Base-by-base conservation (phyloP, 2,113 vertebrate species). In the Scomber scombrus region DNA sequence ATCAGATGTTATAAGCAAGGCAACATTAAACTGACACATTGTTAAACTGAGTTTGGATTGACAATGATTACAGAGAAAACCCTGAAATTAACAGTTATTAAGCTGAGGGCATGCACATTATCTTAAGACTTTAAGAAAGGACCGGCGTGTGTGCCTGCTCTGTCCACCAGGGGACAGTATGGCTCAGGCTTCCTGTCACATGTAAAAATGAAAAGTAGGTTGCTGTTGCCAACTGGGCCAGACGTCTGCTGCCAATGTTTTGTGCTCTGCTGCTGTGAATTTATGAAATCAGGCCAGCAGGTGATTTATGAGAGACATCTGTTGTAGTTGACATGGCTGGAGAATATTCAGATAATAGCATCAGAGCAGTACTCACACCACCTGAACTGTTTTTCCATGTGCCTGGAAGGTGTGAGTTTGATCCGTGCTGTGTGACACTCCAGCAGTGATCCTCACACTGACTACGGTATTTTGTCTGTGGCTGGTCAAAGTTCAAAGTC, bases 81-180 rank as follows among this genome's bases (percentile, higher is more conserved):
- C 34, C 34, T 40, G 34, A 40, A 9, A 40, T 40, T 8, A 40
- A 63, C 23, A 66, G 14, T 64, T 16, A 29, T 47, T 47, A 14
- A 18, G 5, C 34, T 40, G 7, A 40, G 34, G 34, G 9, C 34
- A 40, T 7, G 8, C 2, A 40, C 34, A 40, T 1, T 26, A 26
- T 26, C 23, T 12, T 54, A 54, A 15, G 52, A 15, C 8, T 58
- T 12, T n/a, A n/a, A n/a, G n/a, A n/a, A n/a, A n/a, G n/a, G 21
- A 26, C 23, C 23, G 40, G 18, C 40, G 34, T 68, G 29, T 10
- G 12, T 66, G 19, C 4, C 10, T 49, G 11, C 14, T 61, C 19
- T 50, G n/a, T 51, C 75, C 81, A 84, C 57, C 45, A 84, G 75
- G 65, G 57, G 82, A 15, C 76, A 68, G 21, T 19, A 29, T 54